Conservation (phyloP, 2,113 vertebrate genomes). For the Merops nubicus region DNA sequence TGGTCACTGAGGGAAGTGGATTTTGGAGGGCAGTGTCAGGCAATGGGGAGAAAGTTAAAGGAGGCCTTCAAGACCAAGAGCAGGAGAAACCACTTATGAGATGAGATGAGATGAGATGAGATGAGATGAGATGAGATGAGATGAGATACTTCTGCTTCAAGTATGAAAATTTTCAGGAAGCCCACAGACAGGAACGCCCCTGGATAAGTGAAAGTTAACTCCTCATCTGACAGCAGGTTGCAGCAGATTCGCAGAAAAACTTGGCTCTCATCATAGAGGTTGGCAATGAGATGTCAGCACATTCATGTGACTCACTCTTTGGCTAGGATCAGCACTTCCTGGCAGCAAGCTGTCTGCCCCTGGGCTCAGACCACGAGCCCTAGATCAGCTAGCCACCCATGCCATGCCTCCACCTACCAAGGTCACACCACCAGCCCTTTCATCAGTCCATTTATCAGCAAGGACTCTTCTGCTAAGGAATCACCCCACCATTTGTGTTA, state of each 20-base stretch:
- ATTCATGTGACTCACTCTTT: background rate
- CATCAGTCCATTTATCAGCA: background rate
- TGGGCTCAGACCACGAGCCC: background rate
- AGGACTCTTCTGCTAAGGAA: background rate
- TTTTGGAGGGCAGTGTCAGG: rapidly evolving
- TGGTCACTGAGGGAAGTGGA: background rate
- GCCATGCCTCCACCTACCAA: background rate
- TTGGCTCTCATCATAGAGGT: background rate
- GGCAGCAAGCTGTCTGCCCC: background rate
- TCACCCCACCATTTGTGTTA: background rate
- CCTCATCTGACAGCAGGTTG: background rate
- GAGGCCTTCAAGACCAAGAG: background rate
- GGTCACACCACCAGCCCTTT: background rate
- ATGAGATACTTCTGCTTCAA: background rate
- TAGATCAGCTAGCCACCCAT: background rate
- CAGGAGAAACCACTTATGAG: background rate
- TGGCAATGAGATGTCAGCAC: background rate
- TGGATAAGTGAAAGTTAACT: background rate
- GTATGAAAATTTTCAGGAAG: background rate
- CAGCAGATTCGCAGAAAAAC: background rate
- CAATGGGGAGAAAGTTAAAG: background rate
- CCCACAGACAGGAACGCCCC: background rate
- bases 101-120: background rate
- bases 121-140: background rate
- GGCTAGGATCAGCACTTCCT: background rate